Base-by-base conservation (phyloP, 2,797 vertebrate species). In the Sandelia bainsii region DNA sequence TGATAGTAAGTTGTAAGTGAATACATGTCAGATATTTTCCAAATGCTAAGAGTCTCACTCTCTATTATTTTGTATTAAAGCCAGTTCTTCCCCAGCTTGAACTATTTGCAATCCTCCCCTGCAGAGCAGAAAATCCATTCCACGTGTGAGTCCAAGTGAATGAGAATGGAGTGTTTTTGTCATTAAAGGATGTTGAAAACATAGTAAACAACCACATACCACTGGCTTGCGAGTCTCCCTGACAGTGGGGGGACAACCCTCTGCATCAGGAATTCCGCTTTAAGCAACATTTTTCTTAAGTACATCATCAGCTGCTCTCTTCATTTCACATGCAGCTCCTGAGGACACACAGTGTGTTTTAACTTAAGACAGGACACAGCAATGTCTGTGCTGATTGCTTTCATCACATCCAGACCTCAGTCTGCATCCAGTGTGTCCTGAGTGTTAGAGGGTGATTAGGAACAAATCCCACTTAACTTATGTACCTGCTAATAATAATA, bases 171-270 rank as follows among this genome's bases (percentile, higher is more conserved):
- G 63, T 80, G 69, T 74, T 83, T 81, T 79, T 75, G 32, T 77
- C 61, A 77, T 79, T 48, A 69, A 46, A 25, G 25, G 11, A 65
- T 39, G 71, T 63, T 74, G 51, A 62, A 87, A 69, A 77, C 60
- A 32, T 57, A 42, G 69, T 77, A 85, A 88, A 89, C 65, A 69
- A 63, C 62, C 56, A 37, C 53, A 70, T 52, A 73, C 39, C 34
- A 37, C 57, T 69, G 57, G 56, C 69, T 60, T 46, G 0, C 0
- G 34, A 77, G 25, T 42, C 27, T 57, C 34, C n/a, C 62, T 69
- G 63, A 58, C 62, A 51, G 34, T 34, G 58, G 27, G 9, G 72
- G 45, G 44, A 77, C 25, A 23, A 73, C 59, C 29, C 39, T 68
- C 37, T 49, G 19, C 45, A 67, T 39, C 27, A 32, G 54, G 53